Conservation (phyloP, 1,140 invertebrate species). For the Eriosoma lanigerum region DNA sequence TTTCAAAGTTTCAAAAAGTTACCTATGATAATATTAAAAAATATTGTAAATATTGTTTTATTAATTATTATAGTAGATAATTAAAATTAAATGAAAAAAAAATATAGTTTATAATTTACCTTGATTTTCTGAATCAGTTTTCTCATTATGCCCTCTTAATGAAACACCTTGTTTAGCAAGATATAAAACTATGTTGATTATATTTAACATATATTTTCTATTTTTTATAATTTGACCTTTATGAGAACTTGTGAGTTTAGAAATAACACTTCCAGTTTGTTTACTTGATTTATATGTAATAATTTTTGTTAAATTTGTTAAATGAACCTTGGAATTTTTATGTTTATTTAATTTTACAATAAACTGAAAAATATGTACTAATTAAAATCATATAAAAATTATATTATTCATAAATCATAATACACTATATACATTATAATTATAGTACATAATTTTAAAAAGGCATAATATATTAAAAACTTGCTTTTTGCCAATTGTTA, state of each 20-base stretch:
- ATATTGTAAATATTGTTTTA: conserved; percentile 4
- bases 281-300: not conserved
- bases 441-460: not conserved
- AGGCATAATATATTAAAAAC: not conserved
- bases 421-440: not conserved
- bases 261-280: not conserved
- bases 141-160: not conserved
- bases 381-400: not conserved
- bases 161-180: conserved; percentile 4
- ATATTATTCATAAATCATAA: not conserved
- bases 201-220: conserved; percentile 11
- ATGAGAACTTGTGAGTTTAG: conserved; percentile 1
- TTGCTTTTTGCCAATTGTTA: conserved; percentile 20
- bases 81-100: not conserved
- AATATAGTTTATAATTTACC: not conserved
- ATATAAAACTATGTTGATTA: conserved; percentile 5
- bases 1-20: conserved; percentile 1
- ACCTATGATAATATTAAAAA: too few relatives aligned
- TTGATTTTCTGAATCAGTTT: not conserved
- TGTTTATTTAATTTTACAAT: conserved; percentile 13
- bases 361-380: not conserved
- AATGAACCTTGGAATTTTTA: not conserved
- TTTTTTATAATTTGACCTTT: not conserved
- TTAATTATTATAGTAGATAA: not conserved
- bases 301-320: not conserved